Conservation (phyloP, 1,140 invertebrate genomes). For the Drosophila simulans region DNA sequence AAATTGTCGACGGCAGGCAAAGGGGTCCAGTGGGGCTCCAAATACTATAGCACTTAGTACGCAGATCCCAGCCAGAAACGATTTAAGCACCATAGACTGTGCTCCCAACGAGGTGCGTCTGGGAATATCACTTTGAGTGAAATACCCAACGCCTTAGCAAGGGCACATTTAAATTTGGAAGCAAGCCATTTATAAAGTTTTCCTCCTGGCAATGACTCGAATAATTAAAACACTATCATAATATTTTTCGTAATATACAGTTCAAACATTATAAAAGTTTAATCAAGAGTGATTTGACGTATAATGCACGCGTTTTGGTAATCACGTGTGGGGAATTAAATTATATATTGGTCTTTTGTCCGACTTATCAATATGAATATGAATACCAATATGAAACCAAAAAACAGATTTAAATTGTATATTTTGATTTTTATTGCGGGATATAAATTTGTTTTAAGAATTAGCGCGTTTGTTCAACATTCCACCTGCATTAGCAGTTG, state of each 20-base stretch:
- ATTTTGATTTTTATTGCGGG: neutral
- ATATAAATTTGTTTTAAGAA: slow-evolving; percentile 11
- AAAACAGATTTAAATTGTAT: neutral
- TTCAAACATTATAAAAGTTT: too few relatives aligned
- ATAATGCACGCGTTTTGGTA: too few relatives aligned
- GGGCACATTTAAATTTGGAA: too few relatives aligned
- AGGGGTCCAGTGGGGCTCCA: neutral
- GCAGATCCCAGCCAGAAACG: neutral
- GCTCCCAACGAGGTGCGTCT: too few relatives aligned
- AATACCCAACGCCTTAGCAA: neutral
- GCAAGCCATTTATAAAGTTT: too few relatives aligned
- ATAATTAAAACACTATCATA: too few relatives aligned
- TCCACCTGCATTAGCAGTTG: slow-evolving; percentile 1
- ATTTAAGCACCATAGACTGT: neutral
- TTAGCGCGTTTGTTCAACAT: neutral
- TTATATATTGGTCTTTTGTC: neutral
- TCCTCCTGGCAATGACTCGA: too few relatives aligned
- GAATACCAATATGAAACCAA: too few relatives aligned
- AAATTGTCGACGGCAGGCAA: slow-evolving; percentile 57
- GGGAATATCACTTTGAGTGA: neutral
- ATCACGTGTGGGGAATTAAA: neutral
- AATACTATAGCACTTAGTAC: slow-evolving; percentile 1
- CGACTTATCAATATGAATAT: neutral
- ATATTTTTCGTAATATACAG: too few relatives aligned
- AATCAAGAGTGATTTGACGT: too few relatives aligned